Conservation (phyloP, 2,113 vertebrate species). For the Ochotona curzoniae region DNA sequence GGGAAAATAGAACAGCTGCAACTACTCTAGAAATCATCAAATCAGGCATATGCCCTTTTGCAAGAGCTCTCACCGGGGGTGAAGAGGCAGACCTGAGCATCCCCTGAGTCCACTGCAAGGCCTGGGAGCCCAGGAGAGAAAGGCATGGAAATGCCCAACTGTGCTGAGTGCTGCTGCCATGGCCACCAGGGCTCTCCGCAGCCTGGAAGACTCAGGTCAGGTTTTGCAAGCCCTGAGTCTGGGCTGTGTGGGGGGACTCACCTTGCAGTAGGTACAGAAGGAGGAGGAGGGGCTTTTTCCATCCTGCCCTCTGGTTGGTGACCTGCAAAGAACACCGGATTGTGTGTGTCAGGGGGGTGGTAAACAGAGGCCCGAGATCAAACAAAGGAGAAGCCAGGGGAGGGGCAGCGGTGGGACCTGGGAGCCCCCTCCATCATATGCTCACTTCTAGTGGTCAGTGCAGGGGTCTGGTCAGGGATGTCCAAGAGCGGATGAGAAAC, state of each 20-base stretch:
- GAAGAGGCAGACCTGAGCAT: background rate
- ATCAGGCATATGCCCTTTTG: background rate
- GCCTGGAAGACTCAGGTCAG: accelerated
- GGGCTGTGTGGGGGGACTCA: constrained; percentile 62
- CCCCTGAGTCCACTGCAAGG: too few species aligned
- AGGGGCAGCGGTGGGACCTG: background rate
- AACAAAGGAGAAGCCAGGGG: background rate
- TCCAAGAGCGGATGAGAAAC: background rate
- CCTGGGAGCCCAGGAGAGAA: background rate
- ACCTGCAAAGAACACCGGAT: constrained; percentile 25
- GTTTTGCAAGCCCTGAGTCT: background rate
- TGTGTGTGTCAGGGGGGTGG: too few species aligned
- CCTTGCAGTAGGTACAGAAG: constrained; percentile 80
- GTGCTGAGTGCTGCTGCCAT: accelerated
- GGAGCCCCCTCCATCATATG: background rate
- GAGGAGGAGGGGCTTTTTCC: constrained; percentile 64
- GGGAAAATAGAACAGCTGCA: background rate
- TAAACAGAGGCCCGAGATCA: background rate
- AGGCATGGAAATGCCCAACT: background rate
- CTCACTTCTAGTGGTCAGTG: accelerated
- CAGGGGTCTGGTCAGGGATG: accelerated
- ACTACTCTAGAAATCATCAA: background rate
- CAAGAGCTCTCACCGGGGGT: background rate
- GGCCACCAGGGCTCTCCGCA: background rate
- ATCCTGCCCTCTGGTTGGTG: background rate